Evolutionary conservation across 2,797 vertebrate species (phyloP), one percentile per base, ranked within the genome.

Genomic region (Ambastaia sidthimunki): DNA sequence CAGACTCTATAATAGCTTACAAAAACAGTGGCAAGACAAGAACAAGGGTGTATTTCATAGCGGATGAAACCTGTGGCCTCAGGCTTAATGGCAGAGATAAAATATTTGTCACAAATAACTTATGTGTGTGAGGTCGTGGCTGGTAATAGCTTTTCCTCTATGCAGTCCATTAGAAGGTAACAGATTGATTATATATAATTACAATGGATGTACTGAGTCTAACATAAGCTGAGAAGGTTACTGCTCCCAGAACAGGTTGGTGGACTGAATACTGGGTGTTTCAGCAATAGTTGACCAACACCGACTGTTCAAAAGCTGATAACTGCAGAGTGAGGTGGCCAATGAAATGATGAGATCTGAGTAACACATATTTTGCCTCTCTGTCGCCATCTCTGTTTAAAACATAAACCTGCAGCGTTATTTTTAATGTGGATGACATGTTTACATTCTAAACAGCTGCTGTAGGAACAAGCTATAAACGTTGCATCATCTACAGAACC

Each of bases 101-200:
- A 80, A 80, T 66, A 81, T 82, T 81, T 80, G 70, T 77, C 76
- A 78, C 50, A 37, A 77, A 80, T 80, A 86, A 74, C 44, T 23
- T 60, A 50, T 79, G 73, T 54, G 50, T 70, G 78, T 31, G 67
- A 82, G 69, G 23, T 72, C 66, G 59, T 44, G 44, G 15, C 60
- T 34, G 62, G 70, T 86, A 86, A 86, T 82, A 67, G 73, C 82
- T 82, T 82, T 80, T 76, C 72, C 67, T 80, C 50, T 13, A 19
- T 77, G 67, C 76, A 71, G 63, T 77, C 72, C 82, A 83, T 83
- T 82, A 82, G 70, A 75, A 80, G 54, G 44, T 71, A 82, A 77
- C 82, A 72, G 82, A 84, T 63, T 82, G 76, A 84, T 84, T 82
- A 84, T 75, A 74, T 67, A 74, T 74, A 75, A 80, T 83, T 78